Evolutionary conservation across 2,113 vertebrate genomes (phyloP), one percentile per base, ranked within the genome.

Genomic region (Cygnus buccinator): DNA sequence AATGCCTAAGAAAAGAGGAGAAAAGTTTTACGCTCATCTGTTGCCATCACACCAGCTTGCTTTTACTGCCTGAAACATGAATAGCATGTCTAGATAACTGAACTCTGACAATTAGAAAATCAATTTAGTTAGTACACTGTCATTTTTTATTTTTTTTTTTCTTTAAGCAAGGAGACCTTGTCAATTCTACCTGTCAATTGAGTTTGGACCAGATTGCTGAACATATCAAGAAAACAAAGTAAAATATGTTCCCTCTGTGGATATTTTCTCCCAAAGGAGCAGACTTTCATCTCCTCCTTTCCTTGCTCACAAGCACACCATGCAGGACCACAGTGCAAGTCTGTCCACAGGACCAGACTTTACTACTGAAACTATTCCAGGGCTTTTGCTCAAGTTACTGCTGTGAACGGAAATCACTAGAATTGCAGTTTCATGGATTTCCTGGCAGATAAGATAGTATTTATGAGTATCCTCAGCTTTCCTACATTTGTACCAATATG

Each of bases 141-240:
- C 80, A 81, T 66, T 71, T 39, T 37, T 37, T 80, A 18, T 48
- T 25, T 52, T 52, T 52, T 12, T 52, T 43, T 58, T 74, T 84
- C 62, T 14, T 63, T 74, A 87, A 87, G 62, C 48, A 76, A 70
- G n/a, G 14, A 73, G 91, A 96, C 78, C 84, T 66, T 95, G 87
- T 90, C 95, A 88, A 13, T 94, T 91, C 55, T 91, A 96, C 90
- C 87, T 91, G 93, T 80, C 93, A 93, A 88, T 20, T 52, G 41
- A 94, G 50, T 80, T 90, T 85, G 84, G 84, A 72, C 43, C 91
- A 95, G 91, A 93, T 11, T 93, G 82, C 76, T 76, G 72, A 87
- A 91, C 25, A 76, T 83, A 83, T 76, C 46, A 80, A 66, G 44
- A 52, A 68, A 91, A 41, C 35, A 87, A 46, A 88, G 66, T 44